Evolutionary conservation across 2,113 vertebrate genomes (phyloP).

Genomic region (Nansenia antarctica): DNA sequence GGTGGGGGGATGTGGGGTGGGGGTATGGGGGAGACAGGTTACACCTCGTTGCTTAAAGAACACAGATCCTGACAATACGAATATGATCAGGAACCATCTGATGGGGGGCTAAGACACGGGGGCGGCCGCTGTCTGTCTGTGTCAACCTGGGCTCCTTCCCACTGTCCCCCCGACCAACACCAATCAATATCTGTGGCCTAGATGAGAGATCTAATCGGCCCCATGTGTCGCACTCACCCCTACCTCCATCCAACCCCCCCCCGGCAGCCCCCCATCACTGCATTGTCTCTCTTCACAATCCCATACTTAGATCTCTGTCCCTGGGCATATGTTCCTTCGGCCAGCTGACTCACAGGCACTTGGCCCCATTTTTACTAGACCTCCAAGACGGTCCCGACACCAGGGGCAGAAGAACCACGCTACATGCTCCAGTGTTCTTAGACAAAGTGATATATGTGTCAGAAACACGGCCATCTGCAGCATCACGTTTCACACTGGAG

Average conservation of each 20-base stretch:
- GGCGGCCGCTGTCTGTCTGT: conserved; percentile 66
- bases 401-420: conserved; percentile 54
- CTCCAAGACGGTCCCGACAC: conserved; percentile 49
- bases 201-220: conserved; percentile 69
- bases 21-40: conserved; percentile 24
- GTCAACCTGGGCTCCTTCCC: conserved; percentile 73
- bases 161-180: conserved; percentile 58
- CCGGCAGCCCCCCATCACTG: conserved; percentile 35
- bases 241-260: conserved; percentile 18
- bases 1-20: neutral
- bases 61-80: conserved; percentile 48
- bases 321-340: conserved; percentile 45
- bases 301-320: conserved; percentile 58
- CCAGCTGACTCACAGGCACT: conserved; percentile 20
- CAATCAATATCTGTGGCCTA: conserved; percentile 82
- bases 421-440: conserved; percentile 65
- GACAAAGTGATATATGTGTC: conserved; percentile 52
- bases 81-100: conserved; percentile 54
- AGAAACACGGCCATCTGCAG: conserved; percentile 59
- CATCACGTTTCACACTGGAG: conserved; percentile 44
- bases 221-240: conserved; percentile 24
- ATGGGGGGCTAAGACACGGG: conserved; percentile 28
- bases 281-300: conserved; percentile 63
- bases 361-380: conserved; percentile 49
- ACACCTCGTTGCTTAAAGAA: conserved; percentile 9